Base-by-base conservation (phyloP, 2,888 invertebrate species). In the Phyllotreta cruciferae region DNA sequence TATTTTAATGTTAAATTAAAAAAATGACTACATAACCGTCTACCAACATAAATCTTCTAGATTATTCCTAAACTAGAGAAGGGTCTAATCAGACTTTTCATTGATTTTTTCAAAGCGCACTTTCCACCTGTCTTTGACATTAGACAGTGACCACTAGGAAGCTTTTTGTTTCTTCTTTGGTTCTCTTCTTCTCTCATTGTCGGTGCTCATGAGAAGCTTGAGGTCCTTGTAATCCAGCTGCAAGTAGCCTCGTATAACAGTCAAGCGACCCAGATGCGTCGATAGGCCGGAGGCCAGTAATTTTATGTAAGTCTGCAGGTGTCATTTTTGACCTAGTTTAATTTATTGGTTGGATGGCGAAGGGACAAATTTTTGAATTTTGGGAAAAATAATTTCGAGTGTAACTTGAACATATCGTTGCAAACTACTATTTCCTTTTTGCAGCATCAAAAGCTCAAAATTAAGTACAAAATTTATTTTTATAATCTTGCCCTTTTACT, bases 201-300 rank as follows among this genome's bases (percentile, higher is more conserved):
- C 74, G 38, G 81, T 83, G 35, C 84, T 82, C 13, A 87, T 80
- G 62, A 89, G 84, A 1, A 89, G 85, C 75, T 89, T 90, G 56
- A 91, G 77, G 78, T 91, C 90, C 78, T 90, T 85, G 79, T 86
- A 86, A 77, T 88, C 87, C 80, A 88, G 79, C 89, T 88, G 83
- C 74, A 80, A 80, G 78, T 78, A 80, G 78, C 80, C 79, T 66
- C 76, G 75, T 72, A 78, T 75, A 66, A 80, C 75, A 74, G 79
- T 74, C 70, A 79, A 70, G 53, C 78, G 75, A 57, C 79, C 79
- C 64, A 79, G 65, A 70, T 77, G 73, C 60, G 77, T 77, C 37
- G 78, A 78, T 60, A 80, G 69, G 67, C 76, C 75, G 66, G 73
- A 72, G 72, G 75, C 79, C 76, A 78, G 71, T 71, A 79, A 74